Evolutionary conservation across 2,797 vertebrate genomes (phyloP).

Genomic region (Monodelphis domestica): DNA sequence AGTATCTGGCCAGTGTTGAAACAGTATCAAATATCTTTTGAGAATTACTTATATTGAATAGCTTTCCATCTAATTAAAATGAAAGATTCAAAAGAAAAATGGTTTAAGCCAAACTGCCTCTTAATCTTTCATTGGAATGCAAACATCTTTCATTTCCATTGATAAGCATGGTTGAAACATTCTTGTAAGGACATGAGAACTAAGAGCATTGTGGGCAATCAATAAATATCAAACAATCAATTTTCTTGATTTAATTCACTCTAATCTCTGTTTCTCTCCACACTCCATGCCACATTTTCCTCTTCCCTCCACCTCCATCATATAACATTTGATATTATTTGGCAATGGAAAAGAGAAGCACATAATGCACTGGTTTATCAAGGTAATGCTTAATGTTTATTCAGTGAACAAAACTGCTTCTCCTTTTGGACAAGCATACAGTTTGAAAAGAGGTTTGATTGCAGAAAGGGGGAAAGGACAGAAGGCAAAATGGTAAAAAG

Average conservation of each 20-base stretch:
- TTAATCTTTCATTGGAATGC: slow-evolving; percentile 18
- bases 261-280: not conserved
- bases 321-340: not conserved
- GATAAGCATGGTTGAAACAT: not conserved
- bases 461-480: not conserved
- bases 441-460: not conserved
- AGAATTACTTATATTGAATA: slow-evolving; percentile 66
- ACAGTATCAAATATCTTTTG: slow-evolving; percentile 70
- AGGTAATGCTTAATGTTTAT: not conserved
- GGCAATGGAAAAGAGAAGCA: not conserved
- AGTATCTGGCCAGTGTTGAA: slow-evolving; percentile 41
- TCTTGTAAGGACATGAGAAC: not conserved
- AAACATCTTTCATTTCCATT: not conserved
- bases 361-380: not conserved
- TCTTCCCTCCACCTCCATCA: not conserved
- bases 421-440: not conserved
- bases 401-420: not conserved
- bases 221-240: not conserved
- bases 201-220: not conserved
- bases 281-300: not conserved
- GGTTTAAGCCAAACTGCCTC: slow-evolving; percentile 44
- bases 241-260: not conserved
- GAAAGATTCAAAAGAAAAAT: slow-evolving; percentile 46
- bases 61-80: slow-evolving; percentile 64
- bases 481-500: not conserved